phyloP scores from a whole-genome alignment of 1,140 invertebrate species.

The Vanessa tameamea region DNA sequence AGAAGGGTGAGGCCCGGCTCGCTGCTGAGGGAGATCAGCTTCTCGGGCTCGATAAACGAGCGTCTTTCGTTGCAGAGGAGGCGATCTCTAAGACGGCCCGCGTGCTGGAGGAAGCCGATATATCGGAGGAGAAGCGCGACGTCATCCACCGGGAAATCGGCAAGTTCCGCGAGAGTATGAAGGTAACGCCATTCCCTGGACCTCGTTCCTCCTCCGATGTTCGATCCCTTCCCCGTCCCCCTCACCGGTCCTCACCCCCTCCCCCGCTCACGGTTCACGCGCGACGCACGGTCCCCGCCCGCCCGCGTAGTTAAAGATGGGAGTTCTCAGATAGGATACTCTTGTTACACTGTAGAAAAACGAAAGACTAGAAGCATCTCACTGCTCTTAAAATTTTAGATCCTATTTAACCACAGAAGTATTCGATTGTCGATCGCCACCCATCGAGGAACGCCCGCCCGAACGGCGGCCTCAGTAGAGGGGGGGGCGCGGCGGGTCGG shows the following conservation, averaged over 20 bases:
- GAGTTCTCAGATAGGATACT: neutral
- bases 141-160: conserved; percentile 98
- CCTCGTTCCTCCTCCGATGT: neutral
- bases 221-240: conserved; percentile 14
- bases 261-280: neutral
- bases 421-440: too few relatives aligned
- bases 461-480: too few relatives aligned
- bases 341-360: too few relatives aligned
- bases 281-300: conserved; percentile 23
- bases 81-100: conserved; percentile 82
- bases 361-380: too few relatives aligned
- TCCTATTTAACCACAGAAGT: too few relatives aligned
- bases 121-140: conserved; percentile 98
- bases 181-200: conserved; percentile 83
- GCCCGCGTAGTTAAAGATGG: neutral
- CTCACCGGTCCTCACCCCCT: neutral
- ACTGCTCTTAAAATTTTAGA: too few relatives aligned
- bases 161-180: conserved; percentile 98
- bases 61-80: conserved; percentile 76
- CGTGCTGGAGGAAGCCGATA: conserved; percentile 87
- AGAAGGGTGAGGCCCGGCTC: conserved; percentile 51
- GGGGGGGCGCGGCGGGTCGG: neutral
- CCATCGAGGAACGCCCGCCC: too few relatives aligned
- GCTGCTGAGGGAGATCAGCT: too few relatives aligned
- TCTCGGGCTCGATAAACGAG: too few relatives aligned